Evolutionary conservation across 2,797 vertebrate genomes (phyloP).

Genomic region (Streptopelia turtur): DNA sequence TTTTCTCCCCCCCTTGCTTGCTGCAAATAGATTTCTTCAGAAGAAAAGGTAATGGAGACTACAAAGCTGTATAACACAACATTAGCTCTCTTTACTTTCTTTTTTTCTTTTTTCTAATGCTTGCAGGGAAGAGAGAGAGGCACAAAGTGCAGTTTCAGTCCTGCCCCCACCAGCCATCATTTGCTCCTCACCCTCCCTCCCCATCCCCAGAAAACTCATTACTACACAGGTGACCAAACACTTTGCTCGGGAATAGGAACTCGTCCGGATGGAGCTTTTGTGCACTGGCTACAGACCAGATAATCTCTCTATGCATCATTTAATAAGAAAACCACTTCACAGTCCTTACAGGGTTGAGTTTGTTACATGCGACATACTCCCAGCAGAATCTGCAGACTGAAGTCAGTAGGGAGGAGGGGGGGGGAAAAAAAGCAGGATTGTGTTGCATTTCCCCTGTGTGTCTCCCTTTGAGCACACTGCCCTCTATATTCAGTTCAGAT

Average conservation of each 20-base stretch:
- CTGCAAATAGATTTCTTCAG: neutral
- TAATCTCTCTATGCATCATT: slow-evolving; percentile 42
- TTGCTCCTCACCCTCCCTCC: neutral
- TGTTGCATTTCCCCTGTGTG: neutral
- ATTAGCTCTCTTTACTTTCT: neutral
- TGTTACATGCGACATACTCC: neutral
- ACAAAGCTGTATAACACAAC: accelerated
- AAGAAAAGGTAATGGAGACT: neutral
- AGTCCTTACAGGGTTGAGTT: slow-evolving; percentile 13
- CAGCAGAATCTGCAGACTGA: slow-evolving; percentile 14
- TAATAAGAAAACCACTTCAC: slow-evolving; percentile 55
- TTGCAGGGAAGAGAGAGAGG: neutral
- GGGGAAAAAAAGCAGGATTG: neutral
- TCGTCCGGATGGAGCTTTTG: neutral
- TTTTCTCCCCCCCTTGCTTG: neutral
- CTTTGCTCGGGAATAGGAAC: neutral
- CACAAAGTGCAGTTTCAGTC: neutral
- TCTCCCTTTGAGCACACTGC: slow-evolving; percentile 63
- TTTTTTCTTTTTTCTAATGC: neutral
- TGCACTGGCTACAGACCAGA: neutral
- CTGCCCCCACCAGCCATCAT: neutral
- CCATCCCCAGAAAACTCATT: neutral
- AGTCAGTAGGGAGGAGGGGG: neutral
- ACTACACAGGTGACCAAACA: accelerated
- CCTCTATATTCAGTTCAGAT: slow-evolving; percentile 59